phyloP scores from a whole-genome alignment of 35 echinoderm and acorn worm genomes.

The Diadema setosum region DNA sequence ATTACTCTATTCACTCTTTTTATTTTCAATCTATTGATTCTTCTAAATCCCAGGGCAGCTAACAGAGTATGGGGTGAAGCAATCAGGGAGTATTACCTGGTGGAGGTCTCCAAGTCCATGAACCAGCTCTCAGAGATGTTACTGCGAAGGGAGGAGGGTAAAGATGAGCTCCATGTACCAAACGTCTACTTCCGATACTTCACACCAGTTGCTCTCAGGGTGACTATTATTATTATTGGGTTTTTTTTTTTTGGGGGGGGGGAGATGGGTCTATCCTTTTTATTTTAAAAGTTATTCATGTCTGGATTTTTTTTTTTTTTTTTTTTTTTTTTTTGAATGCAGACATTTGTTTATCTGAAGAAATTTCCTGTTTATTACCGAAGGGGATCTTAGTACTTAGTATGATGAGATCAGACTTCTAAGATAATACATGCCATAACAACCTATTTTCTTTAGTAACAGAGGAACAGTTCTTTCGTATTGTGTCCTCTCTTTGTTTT shows the following conservation, averaged over 20 bases:
- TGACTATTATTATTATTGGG: too few species aligned
- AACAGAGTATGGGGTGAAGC: conserved; percentile 53
- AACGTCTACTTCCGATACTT: conserved; percentile 76
- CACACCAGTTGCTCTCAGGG: conserved; percentile 65
- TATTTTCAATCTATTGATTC: background rate
- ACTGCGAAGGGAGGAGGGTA: background rate
- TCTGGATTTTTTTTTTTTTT: background rate
- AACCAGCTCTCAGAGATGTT: conserved; percentile 55
- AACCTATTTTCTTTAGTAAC: too few species aligned
- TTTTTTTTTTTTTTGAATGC: too few species aligned
- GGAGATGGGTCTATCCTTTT: background rate
- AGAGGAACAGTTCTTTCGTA: too few species aligned
- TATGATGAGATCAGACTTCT: too few species aligned
- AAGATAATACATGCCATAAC: too few species aligned
- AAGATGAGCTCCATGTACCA: conserved; percentile 7
- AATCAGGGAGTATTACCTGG: conserved; percentile 64
- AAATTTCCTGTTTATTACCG: too few species aligned
- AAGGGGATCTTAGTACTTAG: too few species aligned
- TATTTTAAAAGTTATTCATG: background rate
- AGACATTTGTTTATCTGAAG: too few species aligned
- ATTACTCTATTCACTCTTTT: background rate
- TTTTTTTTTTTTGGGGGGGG: too few species aligned
- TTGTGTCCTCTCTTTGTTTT: too few species aligned
- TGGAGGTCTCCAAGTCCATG: conserved; percentile 78
- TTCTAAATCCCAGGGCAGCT: conserved; percentile 59